Evolutionary conservation across 2,797 vertebrate genomes (phyloP).

Genomic region (Acrocephalus scirpaceus): DNA sequence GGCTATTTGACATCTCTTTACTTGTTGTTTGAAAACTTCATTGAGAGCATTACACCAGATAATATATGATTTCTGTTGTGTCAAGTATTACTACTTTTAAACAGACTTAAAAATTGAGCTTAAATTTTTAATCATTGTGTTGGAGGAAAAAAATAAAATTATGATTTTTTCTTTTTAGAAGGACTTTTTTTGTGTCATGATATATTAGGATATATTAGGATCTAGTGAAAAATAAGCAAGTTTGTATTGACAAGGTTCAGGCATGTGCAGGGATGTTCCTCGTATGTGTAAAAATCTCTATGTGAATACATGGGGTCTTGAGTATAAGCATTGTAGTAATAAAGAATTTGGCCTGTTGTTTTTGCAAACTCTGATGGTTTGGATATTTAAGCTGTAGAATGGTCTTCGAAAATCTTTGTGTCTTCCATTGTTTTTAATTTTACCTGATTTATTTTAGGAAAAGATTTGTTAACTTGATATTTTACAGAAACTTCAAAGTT

Average conservation of each 20-base stretch:
- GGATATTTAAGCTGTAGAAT: background rate
- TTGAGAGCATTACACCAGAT: background rate
- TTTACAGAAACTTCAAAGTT: background rate
- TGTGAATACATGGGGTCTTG: background rate
- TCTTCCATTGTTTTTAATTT: background rate
- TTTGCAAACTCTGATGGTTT: background rate
- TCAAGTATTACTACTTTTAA: background rate
- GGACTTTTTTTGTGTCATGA: background rate
- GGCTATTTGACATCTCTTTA: background rate
- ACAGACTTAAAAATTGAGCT: background rate
- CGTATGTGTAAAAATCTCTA: background rate
- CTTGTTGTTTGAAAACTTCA: background rate
- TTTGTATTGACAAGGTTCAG: background rate
- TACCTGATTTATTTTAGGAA: background rate
- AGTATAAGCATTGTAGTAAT: background rate
- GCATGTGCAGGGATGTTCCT: background rate
- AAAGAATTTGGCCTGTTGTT: background rate
- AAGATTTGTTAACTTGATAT: background rate
- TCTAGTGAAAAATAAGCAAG: background rate
- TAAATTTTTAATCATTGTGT: background rate
- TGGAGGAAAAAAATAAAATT: background rate
- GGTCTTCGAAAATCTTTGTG: background rate
- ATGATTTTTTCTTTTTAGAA: background rate
- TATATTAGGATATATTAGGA: background rate
- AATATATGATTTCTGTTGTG: background rate